Percentiles rank a stretch among this genome's conserved stretches.
phyloP scores from a whole-genome alignment of 2,113 vertebrate species.

The Peromyscus maniculatus region DNA sequence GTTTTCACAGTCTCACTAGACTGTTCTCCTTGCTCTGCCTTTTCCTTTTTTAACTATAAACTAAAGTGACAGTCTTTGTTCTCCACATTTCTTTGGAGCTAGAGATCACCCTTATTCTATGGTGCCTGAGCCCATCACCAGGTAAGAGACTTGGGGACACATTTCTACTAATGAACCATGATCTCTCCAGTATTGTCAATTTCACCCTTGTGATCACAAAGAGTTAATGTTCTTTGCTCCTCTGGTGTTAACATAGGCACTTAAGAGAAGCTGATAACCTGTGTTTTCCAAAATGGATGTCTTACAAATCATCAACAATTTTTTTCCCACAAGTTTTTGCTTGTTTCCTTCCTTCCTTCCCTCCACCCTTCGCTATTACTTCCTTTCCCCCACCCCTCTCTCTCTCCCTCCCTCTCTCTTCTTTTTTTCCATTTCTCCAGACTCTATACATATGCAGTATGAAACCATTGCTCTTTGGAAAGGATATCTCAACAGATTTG shows the following conservation, averaged over 20 bases:
- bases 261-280: neutral
- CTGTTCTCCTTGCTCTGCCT: constrained; percentile 44
- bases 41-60: constrained; percentile 37
- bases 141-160: neutral
- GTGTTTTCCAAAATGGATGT: constrained; percentile 19
- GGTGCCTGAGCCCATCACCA: constrained; percentile 48
- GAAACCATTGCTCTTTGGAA: constrained; percentile 47
- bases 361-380: neutral
- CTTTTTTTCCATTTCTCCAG: neutral
- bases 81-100: constrained; percentile 21
- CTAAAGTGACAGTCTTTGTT: neutral
- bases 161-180: constrained; percentile 45
- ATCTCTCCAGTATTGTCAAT: constrained; percentile 46
- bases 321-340: constrained; percentile 6
- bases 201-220: constrained; percentile 60
- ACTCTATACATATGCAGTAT: constrained; percentile 55
- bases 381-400: too few species aligned
- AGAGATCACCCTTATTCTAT: constrained; percentile 32
- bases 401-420: neutral
- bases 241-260: neutral
- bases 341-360: neutral
- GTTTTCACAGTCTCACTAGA: neutral
- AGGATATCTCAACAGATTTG: constrained; percentile 66
- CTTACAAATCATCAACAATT: constrained; percentile 45
- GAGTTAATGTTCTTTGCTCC: constrained; percentile 54